Evolutionary conservation across 2,888 invertebrate species (phyloP), one percentile per base, ranked within the genome.

Genomic region (Pilophorus perplexus): DNA sequence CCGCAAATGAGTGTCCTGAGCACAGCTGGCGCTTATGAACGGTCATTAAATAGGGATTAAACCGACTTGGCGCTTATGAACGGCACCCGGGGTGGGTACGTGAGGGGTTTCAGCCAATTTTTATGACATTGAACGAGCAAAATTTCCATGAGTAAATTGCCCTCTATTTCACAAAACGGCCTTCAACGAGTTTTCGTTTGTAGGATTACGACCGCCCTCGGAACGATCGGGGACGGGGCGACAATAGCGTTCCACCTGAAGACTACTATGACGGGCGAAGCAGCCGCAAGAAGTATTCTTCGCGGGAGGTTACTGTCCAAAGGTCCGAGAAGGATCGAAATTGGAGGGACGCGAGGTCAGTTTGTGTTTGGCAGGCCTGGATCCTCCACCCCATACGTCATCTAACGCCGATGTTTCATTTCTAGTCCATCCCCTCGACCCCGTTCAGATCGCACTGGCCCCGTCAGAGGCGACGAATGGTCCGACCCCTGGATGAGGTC

Each of bases 401-500:
- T 25, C n/a, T 25, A 3, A 25, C n/a, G 12, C 2, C 14, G 25
- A 16, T 3, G 1, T 50, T 50, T 25, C 16, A 22, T 59, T 5
- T 22, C 22, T 18, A 67, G 67, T 20, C 69, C 69, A 37, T 68
- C 68, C n/a, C 65, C 66, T 14, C 60, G 65, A 33, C 60, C 64
- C n/a, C 27, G 64, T 10, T 44, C 60, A 8, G 64, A 64, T n/a
- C 65, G 71, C 10, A 57, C 66, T 25, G 54, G 66, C 10, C 46
- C 69, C n/a, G 69, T 67, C 16, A 42, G 73, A 52, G 74, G 71
- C n/a, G 94, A 95, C 76, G 94, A 94, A 74, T 96, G 95, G 94
- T 89, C 89, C 44, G 95, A 96, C 79, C 95, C 95, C 0, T 96
- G 95, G 95, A 92, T 92, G 87, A 79, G 87, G 28, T 83, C 84